Conservation (phyloP, 1,140 invertebrate species). For the Ridgeia piscesae region DNA sequence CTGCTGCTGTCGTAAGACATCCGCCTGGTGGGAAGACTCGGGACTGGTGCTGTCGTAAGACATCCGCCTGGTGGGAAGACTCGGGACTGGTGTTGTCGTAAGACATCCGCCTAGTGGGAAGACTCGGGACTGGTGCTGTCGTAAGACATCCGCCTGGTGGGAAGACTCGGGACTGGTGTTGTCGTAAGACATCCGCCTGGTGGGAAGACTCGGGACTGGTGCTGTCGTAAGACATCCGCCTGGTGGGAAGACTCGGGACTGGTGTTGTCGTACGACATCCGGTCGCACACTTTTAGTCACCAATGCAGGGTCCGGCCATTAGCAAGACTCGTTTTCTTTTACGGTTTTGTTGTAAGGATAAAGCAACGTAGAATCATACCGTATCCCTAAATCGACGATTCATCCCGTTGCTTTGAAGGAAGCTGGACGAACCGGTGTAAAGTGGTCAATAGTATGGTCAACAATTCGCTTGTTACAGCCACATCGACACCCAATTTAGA, state of each 20-base stretch:
- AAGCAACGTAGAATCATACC: too few species aligned
- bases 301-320: background rate
- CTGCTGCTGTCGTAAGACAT: too few species aligned
- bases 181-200: background rate
- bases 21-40: background rate
- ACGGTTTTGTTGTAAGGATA: background rate
- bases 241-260: background rate
- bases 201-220: background rate
- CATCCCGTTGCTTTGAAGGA: too few species aligned
- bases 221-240: too few species aligned
- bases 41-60: background rate
- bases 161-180: background rate
- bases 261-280: too few species aligned
- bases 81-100: background rate
- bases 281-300: background rate
- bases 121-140: background rate
- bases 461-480: too few species aligned
- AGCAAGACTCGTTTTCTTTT: background rate
- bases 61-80: background rate
- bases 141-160: background rate
- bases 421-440: too few species aligned
- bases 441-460: too few species aligned
- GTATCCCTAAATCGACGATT: too few species aligned
- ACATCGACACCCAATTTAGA: too few species aligned
- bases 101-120: background rate